Percentiles rank a stretch among this genome's conserved stretches.
These are phyloP conservation scores for Andrena trimmerana DNA, from an alignment of 2,888 invertebrate genomes.

Conservation along the genomic window DNA sequence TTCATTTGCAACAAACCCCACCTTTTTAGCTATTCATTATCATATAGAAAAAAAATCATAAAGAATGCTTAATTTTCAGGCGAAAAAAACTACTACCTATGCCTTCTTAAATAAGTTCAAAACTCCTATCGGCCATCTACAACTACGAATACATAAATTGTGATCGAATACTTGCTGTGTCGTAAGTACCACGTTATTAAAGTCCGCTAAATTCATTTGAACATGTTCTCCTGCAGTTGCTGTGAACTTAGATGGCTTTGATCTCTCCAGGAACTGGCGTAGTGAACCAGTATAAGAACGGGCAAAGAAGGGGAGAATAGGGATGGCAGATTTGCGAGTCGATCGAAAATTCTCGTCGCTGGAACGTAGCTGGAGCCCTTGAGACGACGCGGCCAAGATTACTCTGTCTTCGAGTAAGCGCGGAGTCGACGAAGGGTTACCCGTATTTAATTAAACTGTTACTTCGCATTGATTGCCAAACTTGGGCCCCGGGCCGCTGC, in stretches of 20 bases:
- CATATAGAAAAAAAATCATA: no score
- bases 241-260: background rate
- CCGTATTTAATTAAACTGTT: constrained; percentile 84
- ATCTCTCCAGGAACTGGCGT: background rate
- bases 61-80: no score
- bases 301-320: background rate
- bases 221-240: background rate
- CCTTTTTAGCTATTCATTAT: no score
- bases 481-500: constrained; percentile 74
- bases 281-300: constrained; percentile 1
- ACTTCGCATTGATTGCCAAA: constrained; percentile 84
- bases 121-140: no score
- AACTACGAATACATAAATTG: no score
- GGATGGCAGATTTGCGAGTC: constrained; percentile 58
- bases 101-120: no score
- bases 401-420: constrained; percentile 78
- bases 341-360: constrained; percentile 60
- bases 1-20: no score
- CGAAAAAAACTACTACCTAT: no score
- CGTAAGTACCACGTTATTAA: no score
- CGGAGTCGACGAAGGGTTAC: constrained; percentile 80
- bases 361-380: constrained; percentile 56
- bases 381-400: constrained; percentile 71
- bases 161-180: no score
- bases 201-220: background rate